phyloP scores from a whole-genome alignment of 2,888 invertebrate genomes.

The Sericinus montela region DNA sequence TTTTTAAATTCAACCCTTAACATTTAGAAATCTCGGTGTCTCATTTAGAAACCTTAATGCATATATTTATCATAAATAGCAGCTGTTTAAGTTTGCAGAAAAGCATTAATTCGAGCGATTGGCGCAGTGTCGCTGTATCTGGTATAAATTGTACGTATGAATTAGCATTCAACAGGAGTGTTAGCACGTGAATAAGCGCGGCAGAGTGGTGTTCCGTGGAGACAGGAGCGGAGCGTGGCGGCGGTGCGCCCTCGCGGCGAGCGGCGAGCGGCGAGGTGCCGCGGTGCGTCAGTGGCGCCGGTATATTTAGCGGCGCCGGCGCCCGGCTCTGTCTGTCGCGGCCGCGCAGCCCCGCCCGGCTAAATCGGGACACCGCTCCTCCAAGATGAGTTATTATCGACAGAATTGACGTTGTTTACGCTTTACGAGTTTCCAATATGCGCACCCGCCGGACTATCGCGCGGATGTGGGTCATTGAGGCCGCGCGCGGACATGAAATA shows the following conservation, averaged over 20 bases:
- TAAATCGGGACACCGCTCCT: constrained; percentile 8
- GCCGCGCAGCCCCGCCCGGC: constrained; percentile 2
- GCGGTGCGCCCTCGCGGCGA: neutral
- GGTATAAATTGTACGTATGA: no score
- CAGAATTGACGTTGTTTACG: constrained; percentile 5
- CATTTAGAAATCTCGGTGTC: no score
- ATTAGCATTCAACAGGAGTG: no score
- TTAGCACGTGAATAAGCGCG: no score
- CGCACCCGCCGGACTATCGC: neutral
- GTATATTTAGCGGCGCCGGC: constrained; percentile 1
- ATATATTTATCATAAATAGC: no score
- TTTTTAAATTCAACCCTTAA: no score
- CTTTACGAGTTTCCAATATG: neutral
- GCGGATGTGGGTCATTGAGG: neutral
- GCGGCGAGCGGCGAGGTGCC: neutral
- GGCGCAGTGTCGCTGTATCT: no score
- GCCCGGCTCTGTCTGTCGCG: constrained; percentile 7
- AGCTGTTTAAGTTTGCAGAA: no score
- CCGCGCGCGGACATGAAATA: neutral
- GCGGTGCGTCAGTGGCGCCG: constrained; percentile 7
- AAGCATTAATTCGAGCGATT: no score
- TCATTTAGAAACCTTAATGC: no score
- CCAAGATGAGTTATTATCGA: constrained; percentile 7
- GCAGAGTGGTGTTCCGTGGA: no score
- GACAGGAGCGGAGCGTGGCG: no score